These are phyloP conservation scores for Pogonognathellus flavescens DNA, from an alignment of 1,140 invertebrate genomes.

Conservation along the genomic window DNA sequence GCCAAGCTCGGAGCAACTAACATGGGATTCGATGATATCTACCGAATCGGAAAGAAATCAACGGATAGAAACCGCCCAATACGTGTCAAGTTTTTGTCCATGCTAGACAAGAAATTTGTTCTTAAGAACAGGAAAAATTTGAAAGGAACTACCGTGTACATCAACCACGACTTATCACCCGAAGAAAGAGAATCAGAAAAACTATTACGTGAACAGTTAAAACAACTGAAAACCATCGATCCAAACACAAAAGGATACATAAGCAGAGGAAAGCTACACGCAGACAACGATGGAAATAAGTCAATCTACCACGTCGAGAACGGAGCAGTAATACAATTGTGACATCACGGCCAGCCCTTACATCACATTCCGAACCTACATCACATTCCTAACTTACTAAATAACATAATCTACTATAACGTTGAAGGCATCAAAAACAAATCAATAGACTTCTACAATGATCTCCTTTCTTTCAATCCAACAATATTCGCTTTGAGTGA, in stretches of 20 bases:
- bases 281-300: background rate
- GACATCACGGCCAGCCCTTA: background rate
- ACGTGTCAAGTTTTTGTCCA: background rate
- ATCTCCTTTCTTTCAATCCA: background rate
- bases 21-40: background rate
- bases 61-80: background rate
- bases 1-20: background rate
- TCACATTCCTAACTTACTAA: background rate
- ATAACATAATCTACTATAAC: background rate
- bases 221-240: background rate
- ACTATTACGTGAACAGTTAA: background rate
- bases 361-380: background rate
- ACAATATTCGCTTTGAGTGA: no score
- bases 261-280: background rate
- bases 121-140: background rate
- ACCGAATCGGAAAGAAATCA: background rate
- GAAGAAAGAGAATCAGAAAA: background rate
- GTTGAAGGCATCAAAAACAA: background rate
- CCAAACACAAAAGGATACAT: background rate
- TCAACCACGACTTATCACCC: background rate
- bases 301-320: no score
- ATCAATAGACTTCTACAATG: background rate
- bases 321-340: no score
- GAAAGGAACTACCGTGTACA: background rate
- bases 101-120: background rate